Base-by-base conservation (phyloP, 1,140 invertebrate species). In the Phymorhynchus buccinoides region DNA sequence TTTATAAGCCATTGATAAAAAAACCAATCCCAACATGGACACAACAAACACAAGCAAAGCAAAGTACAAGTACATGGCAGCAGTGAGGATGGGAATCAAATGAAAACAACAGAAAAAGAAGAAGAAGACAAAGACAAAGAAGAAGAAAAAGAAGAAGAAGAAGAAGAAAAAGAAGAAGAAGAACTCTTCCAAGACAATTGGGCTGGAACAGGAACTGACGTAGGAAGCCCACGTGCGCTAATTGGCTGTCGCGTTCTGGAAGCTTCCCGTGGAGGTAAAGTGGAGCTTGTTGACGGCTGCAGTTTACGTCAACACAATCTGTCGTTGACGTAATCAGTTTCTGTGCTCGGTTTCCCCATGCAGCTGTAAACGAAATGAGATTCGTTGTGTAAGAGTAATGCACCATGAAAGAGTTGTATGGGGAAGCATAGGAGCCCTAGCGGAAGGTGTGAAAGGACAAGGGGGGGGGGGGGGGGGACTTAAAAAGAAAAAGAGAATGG, bases 291-390 rank as follows among this genome's bases (percentile, higher is more conserved):
- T 62, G 56, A 62, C 56, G 56, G 56, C 56, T 62, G 56, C 56
- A 62, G 6, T 27, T 62, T 62, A 27, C 18, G 56, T 62, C 56
- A 62, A 62, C 48, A 52, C 48, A 52, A 52, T n/a, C 48, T 52
- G 56, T 62, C n/a, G 56, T 62, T 62, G 56, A 62, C 56, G 56
- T 62, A 62, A 62, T 62, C 56, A 62, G 56, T 62, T 27, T 62
- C 56, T 62, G 56, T 62, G 56, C 56, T 27, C 56, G 56, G 56
- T 62, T 62, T 62, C 56, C 56, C 12, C 6, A 27, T 27, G 6
- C 56, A 27, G 48, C 22, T 22, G 14, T 6, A 62, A 4, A 62
- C n/a, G 56, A 27, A 27, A 62, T 62, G 12, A 27, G 56, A 62
- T 62, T 27, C 56, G n/a, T 27, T 62, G 22, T 62, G 56, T 6